A percentile compares a stretch with the other conserved stretches of the same genome.
Evolutionary conservation across 2,797 vertebrate genomes (phyloP).

Genomic region (Etheostoma nigrum): DNA sequence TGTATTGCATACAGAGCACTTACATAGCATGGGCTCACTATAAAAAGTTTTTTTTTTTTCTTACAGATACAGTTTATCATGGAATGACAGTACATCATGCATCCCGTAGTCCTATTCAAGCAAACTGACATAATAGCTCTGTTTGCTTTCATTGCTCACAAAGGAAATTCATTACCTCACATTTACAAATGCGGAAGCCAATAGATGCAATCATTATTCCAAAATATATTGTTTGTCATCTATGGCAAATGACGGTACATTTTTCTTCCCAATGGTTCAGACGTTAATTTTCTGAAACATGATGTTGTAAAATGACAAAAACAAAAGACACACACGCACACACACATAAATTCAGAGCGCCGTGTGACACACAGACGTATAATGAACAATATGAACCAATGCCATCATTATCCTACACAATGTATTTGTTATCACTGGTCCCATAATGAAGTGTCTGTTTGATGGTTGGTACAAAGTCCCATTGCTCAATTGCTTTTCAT

Average conservation of each 20-base stretch:
- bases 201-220: slow-evolving; percentile 77
- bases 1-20: slow-evolving; percentile 21
- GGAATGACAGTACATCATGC: slow-evolving; percentile 49
- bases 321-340: slow-evolving; percentile 58
- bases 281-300: slow-evolving; percentile 82
- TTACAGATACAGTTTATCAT: slow-evolving; percentile 54
- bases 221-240: slow-evolving; percentile 83
- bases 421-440: slow-evolving; percentile 81
- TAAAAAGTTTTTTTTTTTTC: slow-evolving; percentile 30
- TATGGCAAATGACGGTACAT: slow-evolving; percentile 77
- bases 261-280: slow-evolving; percentile 78
- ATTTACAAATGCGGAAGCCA: slow-evolving; percentile 77
- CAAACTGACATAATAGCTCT: slow-evolving; percentile 72
- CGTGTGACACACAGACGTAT: slow-evolving; percentile 75
- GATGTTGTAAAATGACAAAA: slow-evolving; percentile 81
- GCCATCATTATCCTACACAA: slow-evolving; percentile 82
- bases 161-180: slow-evolving; percentile 76
- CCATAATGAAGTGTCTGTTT: slow-evolving; percentile 83
- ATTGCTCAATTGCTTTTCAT: slow-evolving; percentile 80
- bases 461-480: slow-evolving; percentile 80
- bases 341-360: slow-evolving; percentile 66
- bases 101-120: slow-evolving; percentile 57
- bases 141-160: slow-evolving; percentile 73
- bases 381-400: slow-evolving; percentile 81
- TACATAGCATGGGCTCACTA: slow-evolving; percentile 35